A percentile compares a stretch with the other conserved stretches of the same genome.
phyloP scores from a whole-genome alignment of 1,140 invertebrate species.

The Leptestheria dahalacensis region DNA sequence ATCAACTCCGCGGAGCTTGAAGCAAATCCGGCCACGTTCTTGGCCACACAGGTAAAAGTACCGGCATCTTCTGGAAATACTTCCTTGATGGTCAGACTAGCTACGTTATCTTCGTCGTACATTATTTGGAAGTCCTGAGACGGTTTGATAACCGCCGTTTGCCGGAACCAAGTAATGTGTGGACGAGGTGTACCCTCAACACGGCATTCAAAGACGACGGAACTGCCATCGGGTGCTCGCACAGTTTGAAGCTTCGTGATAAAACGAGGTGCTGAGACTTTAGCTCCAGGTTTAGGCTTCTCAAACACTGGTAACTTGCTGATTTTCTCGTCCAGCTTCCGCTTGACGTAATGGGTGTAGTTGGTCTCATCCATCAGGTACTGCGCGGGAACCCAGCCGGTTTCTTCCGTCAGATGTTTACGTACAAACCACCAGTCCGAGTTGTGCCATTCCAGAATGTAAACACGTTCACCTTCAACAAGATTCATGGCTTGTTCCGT shows the following conservation, averaged over 20 bases:
- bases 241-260: slow-evolving; percentile 69
- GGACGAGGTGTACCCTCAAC: slow-evolving; percentile 76
- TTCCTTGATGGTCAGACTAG: slow-evolving; percentile 82
- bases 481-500: slow-evolving; percentile 70
- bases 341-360: slow-evolving; percentile 67
- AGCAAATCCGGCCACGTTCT: slow-evolving; percentile 84
- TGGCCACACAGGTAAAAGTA: slow-evolving; percentile 88
- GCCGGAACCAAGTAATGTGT: slow-evolving; percentile 86
- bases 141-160: slow-evolving; percentile 79
- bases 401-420: slow-evolving; percentile 76
- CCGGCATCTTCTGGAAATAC: slow-evolving; percentile 95
- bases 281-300: slow-evolving; percentile 60
- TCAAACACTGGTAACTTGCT: slow-evolving; percentile 80
- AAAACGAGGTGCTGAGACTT: slow-evolving; percentile 63
- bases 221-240: slow-evolving; percentile 66
- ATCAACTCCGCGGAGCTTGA: slow-evolving; percentile 77
- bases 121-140: slow-evolving; percentile 78
- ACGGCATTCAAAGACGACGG: slow-evolving; percentile 76
- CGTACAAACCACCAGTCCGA: slow-evolving; percentile 82
- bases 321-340: slow-evolving; percentile 77
- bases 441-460: slow-evolving; percentile 62
- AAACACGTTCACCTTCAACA: slow-evolving; percentile 76
- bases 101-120: slow-evolving; percentile 81
- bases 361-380: slow-evolving; percentile 65
- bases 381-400: slow-evolving; percentile 79